A percentile compares a stretch with the other conserved stretches of the same genome.
Conservation (phyloP, 1,140 invertebrate genomes). For the Drosophila tropicalis region DNA sequence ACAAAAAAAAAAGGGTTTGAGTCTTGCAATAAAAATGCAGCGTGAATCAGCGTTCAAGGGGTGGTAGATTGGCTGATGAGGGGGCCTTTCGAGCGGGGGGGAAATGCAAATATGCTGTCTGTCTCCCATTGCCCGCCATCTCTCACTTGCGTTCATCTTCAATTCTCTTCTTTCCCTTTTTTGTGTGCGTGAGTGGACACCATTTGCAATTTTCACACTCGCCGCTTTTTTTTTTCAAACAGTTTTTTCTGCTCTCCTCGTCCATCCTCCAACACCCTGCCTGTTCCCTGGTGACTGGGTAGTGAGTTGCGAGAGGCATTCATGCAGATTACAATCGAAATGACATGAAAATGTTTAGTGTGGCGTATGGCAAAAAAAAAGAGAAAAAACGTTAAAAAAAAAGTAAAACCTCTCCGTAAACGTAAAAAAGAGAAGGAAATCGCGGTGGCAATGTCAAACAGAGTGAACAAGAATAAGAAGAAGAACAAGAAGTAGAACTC, state of each 20-base stretch:
- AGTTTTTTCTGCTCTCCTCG: slow-evolving; percentile 14
- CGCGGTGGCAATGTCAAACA: slow-evolving; percentile 55
- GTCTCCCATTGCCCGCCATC: slow-evolving; percentile 5
- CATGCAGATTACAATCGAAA: slow-evolving; percentile 82
- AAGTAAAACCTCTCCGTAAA: slow-evolving; percentile 2
- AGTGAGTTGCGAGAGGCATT: slow-evolving; percentile 55
- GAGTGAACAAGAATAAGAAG: slow-evolving; percentile 1
- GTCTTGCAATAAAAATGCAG: slow-evolving; percentile 54
- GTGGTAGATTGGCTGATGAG: background rate
- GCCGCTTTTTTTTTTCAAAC: slow-evolving; percentile 27
- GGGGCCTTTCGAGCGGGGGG: slow-evolving; percentile 5
- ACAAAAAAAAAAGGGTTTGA: slow-evolving; percentile 56
- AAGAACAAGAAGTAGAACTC: background rate
- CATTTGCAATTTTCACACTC: slow-evolving; percentile 81
- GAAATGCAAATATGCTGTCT: slow-evolving; percentile 75
- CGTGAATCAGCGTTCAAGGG: slow-evolving; percentile 28
- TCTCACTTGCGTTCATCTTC: slow-evolving; percentile 5
- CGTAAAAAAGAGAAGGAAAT: slow-evolving; percentile 30
- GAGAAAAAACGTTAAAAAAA: slow-evolving; percentile 2
- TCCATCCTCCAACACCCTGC: background rate
- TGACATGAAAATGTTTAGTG: slow-evolving; percentile 82
- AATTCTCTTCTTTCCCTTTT: slow-evolving; percentile 10
- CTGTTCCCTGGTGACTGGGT: background rate
- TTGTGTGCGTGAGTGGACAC: slow-evolving; percentile 74
- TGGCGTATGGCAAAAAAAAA: slow-evolving; percentile 56